Evolutionary conservation across 92 coral and sea anemone genomes (phyloP).

Genomic region (Actinernus sp.): DNA sequence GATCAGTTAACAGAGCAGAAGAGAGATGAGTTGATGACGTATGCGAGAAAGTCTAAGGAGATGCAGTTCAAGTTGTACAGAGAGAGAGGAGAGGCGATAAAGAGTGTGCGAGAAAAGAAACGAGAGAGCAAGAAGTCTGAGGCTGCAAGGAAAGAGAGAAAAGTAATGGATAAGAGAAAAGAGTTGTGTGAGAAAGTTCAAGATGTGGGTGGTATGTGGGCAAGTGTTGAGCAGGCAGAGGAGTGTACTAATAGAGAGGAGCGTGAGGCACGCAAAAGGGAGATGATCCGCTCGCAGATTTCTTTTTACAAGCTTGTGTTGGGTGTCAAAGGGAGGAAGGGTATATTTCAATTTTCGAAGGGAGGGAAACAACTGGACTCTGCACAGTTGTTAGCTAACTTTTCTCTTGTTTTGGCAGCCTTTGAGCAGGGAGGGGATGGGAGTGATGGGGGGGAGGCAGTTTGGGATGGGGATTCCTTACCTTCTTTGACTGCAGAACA

Average conservation of each 20-base stretch:
- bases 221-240: constrained; percentile 21
- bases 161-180: constrained; percentile 19
- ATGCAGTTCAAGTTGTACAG: constrained; percentile 1
- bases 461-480: too few relatives aligned
- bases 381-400: too few relatives aligned
- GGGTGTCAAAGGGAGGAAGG: too few relatives aligned
- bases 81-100: constrained; percentile 21
- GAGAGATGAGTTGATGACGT: background rate
- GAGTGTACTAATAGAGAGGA: constrained; percentile 1
- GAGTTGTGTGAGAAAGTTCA: constrained; percentile 25
- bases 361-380: too few relatives aligned
- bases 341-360: too few relatives aligned
- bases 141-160: constrained; percentile 12
- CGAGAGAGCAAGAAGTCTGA: constrained; percentile 11
- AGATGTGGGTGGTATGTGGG: constrained; percentile 43
- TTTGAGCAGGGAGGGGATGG: too few relatives aligned
- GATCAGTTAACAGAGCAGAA: constrained; percentile 7
- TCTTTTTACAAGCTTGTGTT: too few relatives aligned
- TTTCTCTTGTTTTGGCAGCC: too few relatives aligned
- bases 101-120: constrained; percentile 29
- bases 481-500: too few relatives aligned
- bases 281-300: too few relatives aligned
- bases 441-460: too few relatives aligned
- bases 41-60: constrained; percentile 7
- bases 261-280: too few relatives aligned